Percentiles rank a stretch among this genome's conserved stretches.
phyloP scores from a whole-genome alignment of 2,888 invertebrate genomes.

The Tyria jacobaeae region DNA sequence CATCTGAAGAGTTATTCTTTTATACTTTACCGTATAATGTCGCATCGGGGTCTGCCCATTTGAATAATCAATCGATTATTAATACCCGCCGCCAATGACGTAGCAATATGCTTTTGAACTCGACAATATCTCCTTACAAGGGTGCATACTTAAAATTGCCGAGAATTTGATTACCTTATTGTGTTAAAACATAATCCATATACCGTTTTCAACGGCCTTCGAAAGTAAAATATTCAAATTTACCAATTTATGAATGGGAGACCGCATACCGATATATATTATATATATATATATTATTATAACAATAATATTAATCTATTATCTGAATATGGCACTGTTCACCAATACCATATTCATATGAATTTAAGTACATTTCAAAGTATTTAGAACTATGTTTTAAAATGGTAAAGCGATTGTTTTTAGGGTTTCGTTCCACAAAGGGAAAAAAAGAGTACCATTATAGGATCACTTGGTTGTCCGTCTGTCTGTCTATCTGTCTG shows the following conservation, averaged over 20 bases:
- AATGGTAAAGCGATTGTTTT: no score
- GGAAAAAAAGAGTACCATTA: no score
- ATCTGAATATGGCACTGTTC: no score
- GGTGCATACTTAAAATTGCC: conserved; percentile 56
- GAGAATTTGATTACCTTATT: conserved; percentile 76
- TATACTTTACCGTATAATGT: conserved; percentile 48
- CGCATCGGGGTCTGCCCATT: conserved; percentile 59
- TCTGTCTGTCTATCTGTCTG: no score
- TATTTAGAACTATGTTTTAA: no score
- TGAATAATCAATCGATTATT: conserved; percentile 82
- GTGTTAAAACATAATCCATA: conserved; percentile 44
- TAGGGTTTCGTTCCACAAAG: no score
- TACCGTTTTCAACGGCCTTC: conserved; percentile 12
- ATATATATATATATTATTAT: no score
- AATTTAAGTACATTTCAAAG: no score
- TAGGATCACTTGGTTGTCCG: no score
- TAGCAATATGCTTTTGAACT: conserved; percentile 73
- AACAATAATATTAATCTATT: no score
- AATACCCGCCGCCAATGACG: conserved; percentile 69
- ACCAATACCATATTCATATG: no score
- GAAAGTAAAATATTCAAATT: not conserved
- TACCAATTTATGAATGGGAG: not conserved
- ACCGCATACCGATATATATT: no score
- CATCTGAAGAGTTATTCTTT: conserved; percentile 53
- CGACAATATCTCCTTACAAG: conserved; percentile 48